Conservation (phyloP, 2,888 invertebrate species). For the Isoperla grammatica region DNA sequence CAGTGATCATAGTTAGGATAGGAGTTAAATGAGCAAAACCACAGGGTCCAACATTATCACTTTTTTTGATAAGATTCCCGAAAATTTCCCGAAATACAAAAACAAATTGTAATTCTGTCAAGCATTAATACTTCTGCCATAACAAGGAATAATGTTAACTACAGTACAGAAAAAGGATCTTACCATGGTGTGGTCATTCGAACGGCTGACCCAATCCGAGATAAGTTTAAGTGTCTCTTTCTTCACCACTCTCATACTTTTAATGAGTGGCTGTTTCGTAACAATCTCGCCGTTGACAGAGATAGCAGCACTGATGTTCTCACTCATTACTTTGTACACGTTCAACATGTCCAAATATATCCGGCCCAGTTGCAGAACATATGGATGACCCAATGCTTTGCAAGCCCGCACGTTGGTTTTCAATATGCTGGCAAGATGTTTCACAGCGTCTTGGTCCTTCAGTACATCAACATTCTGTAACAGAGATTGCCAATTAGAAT, state of each 20-base stretch:
- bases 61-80: too few relatives aligned
- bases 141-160: too few relatives aligned
- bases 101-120: too few relatives aligned
- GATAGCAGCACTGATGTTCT: conserved; percentile 92
- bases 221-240: conserved; percentile 97
- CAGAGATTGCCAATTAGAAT: too few relatives aligned
- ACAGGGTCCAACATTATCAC: too few relatives aligned
- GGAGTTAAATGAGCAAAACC: too few relatives aligned
- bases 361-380: conserved; percentile 87
- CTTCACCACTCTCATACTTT: conserved; percentile 97
- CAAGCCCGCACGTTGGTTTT: conserved; percentile 99
- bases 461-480: conserved; percentile 84
- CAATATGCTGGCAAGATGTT: conserved; percentile 94
- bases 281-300: conserved; percentile 90
- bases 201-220: conserved; percentile 92
- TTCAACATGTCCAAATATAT: conserved; percentile 99
- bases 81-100: too few relatives aligned
- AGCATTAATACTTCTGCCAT: too few relatives aligned
- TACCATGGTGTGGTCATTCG: conserved; percentile 82
- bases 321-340: conserved; percentile 97
- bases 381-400: conserved; percentile 94
- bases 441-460: conserved; percentile 93
- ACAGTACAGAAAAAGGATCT: too few relatives aligned
- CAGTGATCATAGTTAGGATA: too few relatives aligned
- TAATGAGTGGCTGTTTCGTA: conserved; percentile 96